Base-by-base conservation (phyloP, 2,113 vertebrate genomes). In the Crypturellus undulatus region DNA sequence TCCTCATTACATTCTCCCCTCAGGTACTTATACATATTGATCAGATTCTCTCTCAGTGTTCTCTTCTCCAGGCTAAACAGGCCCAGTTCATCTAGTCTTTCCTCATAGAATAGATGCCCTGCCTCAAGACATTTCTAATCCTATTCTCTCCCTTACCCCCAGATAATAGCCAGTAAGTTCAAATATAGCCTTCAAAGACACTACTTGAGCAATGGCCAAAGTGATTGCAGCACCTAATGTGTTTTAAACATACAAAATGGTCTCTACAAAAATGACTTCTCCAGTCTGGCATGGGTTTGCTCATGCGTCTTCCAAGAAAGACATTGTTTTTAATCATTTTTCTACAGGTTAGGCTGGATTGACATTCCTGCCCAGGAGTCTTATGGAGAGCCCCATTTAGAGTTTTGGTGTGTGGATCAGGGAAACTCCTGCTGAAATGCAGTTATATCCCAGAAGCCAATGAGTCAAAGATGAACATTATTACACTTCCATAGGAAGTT, bases 221-320 rank as follows among this genome's bases (percentile, higher is more conserved):
- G 9, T 19, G 13, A 13, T 56, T 83, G 26, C 10, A 32, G 6
- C 6, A 45, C 14, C 9, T 19, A 6, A 4, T 8, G 7, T 38
- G 12, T 2, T 3, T 59, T 1, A 0, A 83, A 28, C 10, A 34
- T 5, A 20, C 8, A 16, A n/a, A 49, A 38, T 12, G 4, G 7
- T 59, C 24, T 73, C 12, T 60, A 11, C 12, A 83, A 47, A 63
- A 89, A 24, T 4, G 38, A 7, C 5, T 80, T n/a, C 13, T 70
- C 19, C 6, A n/a, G 16, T 25, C 30, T 87, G 7, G 5, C 36
- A 30, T 12, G 40, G 80, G 8, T 19, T 70, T 65, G 32, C 51
- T 89, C 25, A 21, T 14, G 51, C 56, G 62, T 20, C 10, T 36
- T 63, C 8, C 0, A 4, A 5, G n/a, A 42, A 87, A 82, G 28